phyloP scores from a whole-genome alignment of 2,888 invertebrate species.

The Lasioglossum villosulum region DNA sequence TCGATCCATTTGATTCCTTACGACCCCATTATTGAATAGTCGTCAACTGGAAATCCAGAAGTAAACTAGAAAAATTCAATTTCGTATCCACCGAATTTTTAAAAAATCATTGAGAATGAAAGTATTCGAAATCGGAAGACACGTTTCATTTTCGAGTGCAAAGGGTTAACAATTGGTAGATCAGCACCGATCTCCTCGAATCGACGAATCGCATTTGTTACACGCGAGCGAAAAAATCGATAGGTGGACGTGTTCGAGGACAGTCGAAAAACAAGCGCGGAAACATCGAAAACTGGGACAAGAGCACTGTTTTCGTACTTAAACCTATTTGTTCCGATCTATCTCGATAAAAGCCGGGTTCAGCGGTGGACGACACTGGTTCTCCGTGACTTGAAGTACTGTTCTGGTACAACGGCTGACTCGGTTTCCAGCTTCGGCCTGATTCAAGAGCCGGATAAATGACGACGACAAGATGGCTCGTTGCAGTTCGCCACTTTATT shows the following conservation, averaged over 20 bases:
- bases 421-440: background rate
- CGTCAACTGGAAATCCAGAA: constrained; percentile 37
- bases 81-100: too few species aligned
- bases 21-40: constrained; percentile 65
- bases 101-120: too few species aligned
- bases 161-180: too few species aligned
- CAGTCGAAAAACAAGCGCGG: background rate
- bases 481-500: constrained; percentile 24
- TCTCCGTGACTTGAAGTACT: constrained; percentile 19
- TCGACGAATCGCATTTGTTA: background rate
- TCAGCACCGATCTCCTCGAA: background rate
- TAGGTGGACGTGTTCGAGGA: background rate
- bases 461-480: constrained; percentile 19
- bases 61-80: constrained; percentile 23
- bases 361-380: constrained; percentile 12
- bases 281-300: constrained; percentile 32
- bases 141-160: too few species aligned
- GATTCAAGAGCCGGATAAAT: constrained; percentile 19
- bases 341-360: constrained; percentile 20
- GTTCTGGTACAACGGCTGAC: constrained; percentile 1
- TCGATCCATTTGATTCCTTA: constrained; percentile 76
- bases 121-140: too few species aligned
- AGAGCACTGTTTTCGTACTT: constrained; percentile 25
- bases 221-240: background rate
- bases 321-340: constrained; percentile 37